These are phyloP conservation scores for Paradoxurus hermaphroditus DNA, from an alignment of 2,113 vertebrate species.

Conservation along the genomic window DNA sequence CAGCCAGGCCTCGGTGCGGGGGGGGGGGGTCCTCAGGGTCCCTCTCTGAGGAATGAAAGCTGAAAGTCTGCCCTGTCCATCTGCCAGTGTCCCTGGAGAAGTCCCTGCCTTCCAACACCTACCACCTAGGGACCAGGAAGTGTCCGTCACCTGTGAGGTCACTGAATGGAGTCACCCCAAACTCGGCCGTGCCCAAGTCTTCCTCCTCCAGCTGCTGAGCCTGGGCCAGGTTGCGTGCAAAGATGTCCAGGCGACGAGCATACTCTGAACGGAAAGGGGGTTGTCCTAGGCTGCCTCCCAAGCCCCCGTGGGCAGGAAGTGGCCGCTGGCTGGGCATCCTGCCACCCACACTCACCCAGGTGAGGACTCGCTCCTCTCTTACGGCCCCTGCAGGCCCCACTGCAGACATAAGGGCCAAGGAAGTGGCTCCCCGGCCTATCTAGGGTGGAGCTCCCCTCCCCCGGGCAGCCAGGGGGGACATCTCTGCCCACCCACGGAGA, in stretches of 20 bases:
- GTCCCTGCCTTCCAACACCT: neutral
- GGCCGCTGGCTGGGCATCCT: neutral
- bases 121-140: neutral
- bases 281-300: neutral
- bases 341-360: neutral
- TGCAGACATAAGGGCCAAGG: neutral
- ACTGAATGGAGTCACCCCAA: conserved; percentile 91
- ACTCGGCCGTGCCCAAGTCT: conserved; percentile 88
- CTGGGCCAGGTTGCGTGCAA: conserved; percentile 85
- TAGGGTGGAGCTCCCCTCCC: neutral
- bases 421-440: neutral
- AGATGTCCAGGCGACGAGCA: conserved; percentile 83
- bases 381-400: neutral
- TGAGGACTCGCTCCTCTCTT: neutral
- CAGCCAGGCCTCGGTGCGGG: neutral
- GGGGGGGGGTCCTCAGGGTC: neutral
- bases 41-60: neutral
- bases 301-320: neutral
- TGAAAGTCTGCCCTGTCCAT: no score
- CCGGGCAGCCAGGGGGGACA: neutral
- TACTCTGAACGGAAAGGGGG: conserved; percentile 64
- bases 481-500: neutral
- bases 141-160: conserved; percentile 87
- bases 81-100: neutral
- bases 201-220: conserved; percentile 85